Evolutionary conservation across 2,113 vertebrate genomes (phyloP).

Genomic region (Hystrix brachyura): DNA sequence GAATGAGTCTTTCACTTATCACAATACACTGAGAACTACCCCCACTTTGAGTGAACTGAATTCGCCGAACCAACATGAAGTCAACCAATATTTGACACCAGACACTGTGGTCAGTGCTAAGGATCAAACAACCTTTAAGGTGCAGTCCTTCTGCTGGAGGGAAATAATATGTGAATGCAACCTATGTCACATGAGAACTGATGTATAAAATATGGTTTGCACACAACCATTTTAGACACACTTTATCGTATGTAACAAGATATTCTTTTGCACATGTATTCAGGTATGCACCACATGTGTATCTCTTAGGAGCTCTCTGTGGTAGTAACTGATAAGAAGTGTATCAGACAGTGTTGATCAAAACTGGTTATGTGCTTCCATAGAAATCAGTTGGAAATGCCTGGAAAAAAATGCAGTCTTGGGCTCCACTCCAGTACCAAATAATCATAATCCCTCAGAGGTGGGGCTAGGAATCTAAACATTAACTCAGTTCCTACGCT

Average conservation of each 20-base stretch:
- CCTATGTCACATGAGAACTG: slow-evolving; percentile 9
- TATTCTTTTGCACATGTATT: background rate
- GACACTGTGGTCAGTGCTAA: background rate
- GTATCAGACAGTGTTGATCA: background rate
- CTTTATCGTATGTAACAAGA: background rate
- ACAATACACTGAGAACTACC: background rate
- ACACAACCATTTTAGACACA: slow-evolving; percentile 21
- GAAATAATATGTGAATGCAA: background rate
- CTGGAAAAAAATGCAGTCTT: background rate
- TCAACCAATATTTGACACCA: background rate
- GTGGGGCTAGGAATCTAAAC: slow-evolving; percentile 8
- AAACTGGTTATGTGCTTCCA: background rate
- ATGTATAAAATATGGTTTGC: slow-evolving; percentile 8
- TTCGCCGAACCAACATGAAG: slow-evolving; percentile 4
- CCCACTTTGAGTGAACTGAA: slow-evolving; percentile 21
- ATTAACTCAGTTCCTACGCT: background rate
- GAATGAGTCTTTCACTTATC: slow-evolving; percentile 9
- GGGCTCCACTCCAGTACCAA: background rate
- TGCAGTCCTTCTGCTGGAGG: background rate
- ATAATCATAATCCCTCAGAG: background rate
- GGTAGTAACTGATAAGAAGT: background rate
- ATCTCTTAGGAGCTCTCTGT: slow-evolving; percentile 33
- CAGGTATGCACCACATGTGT: background rate
- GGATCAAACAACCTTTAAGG: slow-evolving; percentile 6
- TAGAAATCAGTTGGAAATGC: slow-evolving; percentile 2